phyloP scores from a whole-genome alignment of 2,113 vertebrate species.

The Cromileptes altivelis region DNA sequence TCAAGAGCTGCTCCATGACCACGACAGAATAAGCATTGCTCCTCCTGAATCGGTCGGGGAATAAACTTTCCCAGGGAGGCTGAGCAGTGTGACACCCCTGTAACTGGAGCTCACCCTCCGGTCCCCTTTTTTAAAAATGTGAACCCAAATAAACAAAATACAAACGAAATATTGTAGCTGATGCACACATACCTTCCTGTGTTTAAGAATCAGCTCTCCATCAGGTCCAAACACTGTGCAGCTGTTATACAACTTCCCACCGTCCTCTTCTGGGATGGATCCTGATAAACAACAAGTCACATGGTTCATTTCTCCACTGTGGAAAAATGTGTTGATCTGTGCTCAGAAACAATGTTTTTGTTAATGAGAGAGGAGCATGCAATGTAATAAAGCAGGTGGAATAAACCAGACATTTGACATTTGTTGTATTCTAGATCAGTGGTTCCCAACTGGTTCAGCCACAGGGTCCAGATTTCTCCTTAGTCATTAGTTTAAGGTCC shows the following conservation, averaged over 20 bases:
- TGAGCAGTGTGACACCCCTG: too few species aligned
- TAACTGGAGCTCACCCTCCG: too few species aligned
- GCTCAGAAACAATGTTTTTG: neutral
- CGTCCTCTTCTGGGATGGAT: conserved; percentile 95
- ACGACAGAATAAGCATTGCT: too few species aligned
- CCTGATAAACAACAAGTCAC: conserved; percentile 81
- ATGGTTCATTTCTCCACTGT: neutral
- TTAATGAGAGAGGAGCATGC: neutral
- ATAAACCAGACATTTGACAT: neutral
- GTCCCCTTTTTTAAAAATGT: too few species aligned
- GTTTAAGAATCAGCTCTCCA: conserved; percentile 90
- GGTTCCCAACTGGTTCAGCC: too few species aligned
- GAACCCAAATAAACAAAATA: neutral
- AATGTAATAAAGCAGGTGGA: neutral
- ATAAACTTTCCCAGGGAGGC: too few species aligned
- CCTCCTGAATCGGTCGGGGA: too few species aligned
- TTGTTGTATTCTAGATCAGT: neutral
- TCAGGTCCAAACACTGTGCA: conserved; percentile 94
- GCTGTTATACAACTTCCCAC: conserved; percentile 93
- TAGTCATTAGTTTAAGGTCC: too few species aligned
- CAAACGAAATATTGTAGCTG: neutral
- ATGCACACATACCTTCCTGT: conserved; percentile 90
- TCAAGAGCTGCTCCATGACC: too few species aligned
- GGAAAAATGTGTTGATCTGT: neutral
- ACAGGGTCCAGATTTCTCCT: neutral